Evolutionary conservation across 2,113 vertebrate species (phyloP), one percentile per base, ranked within the genome.

Genomic region (Ceyx cyanopectus): DNA sequence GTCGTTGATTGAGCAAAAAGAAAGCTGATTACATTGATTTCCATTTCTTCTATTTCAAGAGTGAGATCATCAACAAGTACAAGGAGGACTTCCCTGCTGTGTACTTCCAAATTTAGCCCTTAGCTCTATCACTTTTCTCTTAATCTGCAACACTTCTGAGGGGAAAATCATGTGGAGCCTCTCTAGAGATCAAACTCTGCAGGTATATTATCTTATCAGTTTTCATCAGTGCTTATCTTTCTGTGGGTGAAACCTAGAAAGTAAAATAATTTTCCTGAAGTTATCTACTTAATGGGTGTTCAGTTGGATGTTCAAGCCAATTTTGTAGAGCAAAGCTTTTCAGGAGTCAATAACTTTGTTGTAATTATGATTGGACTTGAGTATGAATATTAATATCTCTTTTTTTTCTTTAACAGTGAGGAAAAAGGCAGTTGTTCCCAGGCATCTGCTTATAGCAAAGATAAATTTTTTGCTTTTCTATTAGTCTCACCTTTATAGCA

Each of bases 11-110:
- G 84, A 92, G 74, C 24, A 66, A 92, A 83, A 86, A 78, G 73
- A 83, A 48, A 4, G 8, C 56, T 81, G 85, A 94, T 94, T 95
- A 58, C 78, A 58, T 51, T 92, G 84, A 92, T 96, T 96, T 95
- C 23, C 51, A 57, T 81, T 86, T 81, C 40, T 73, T 86, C 62
- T 87, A 16, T 79, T 93, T 96, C 61, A 78, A 92, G 80, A 45
- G 24, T 57, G 76, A 95, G 76, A 88, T 88, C 53, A 96, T 93
- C 83, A 90, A 81, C 73, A 84, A 1, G 7, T 92, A 77, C 62
- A 69, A 51, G 65, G 43, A 24, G 3, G 80, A 65, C 61, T 90
- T 88, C 53, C 94, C 93, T 78, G 80, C 93, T 84, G 90, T 81
- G 83, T 88, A 77, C 80, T 92, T 90, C 69, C 90, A 83, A 84